A percentile compares a stretch with the other conserved stretches of the same genome.
Conservation (phyloP, 2,888 invertebrate species). For the Parapristionchus giblindavisi region DNA sequence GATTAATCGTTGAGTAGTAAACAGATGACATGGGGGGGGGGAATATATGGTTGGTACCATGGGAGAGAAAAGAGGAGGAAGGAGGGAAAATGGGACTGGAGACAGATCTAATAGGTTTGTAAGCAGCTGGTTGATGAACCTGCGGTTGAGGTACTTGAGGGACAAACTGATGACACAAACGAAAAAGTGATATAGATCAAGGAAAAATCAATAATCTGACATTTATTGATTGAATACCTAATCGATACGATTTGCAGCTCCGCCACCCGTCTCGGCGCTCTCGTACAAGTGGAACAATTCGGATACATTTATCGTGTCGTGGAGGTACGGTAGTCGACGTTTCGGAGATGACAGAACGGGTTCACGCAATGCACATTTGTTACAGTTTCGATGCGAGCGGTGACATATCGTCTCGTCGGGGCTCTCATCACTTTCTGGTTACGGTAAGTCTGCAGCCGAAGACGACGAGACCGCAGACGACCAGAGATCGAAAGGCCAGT, state of each 20-base stretch:
- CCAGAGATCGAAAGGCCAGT: not conserved
- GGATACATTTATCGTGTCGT: slow-evolving; percentile 7
- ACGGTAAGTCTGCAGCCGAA: slow-evolving; percentile 25
- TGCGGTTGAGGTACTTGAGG: slow-evolving; percentile 24
- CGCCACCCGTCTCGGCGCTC: slow-evolving; percentile 26
- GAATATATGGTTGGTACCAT: no score
- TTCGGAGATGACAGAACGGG: not conserved
- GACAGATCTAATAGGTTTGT: no score
- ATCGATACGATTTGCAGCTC: slow-evolving; percentile 3
- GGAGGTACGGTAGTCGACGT: slow-evolving; percentile 13
- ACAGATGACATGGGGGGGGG: no score
- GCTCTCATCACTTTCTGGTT: slow-evolving; percentile 26
- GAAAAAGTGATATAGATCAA: not conserved
- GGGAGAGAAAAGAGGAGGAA: slow-evolving; percentile 2
- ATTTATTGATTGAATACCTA: not conserved
- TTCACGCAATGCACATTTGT: not conserved
- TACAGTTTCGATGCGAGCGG: slow-evolving; percentile 25
- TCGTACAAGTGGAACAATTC: slow-evolving; percentile 31
- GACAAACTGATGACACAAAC: not conserved
- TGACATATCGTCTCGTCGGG: not conserved
- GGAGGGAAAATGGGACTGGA: no score
- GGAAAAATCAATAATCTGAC: not conserved
- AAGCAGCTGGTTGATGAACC: slow-evolving; percentile 28
- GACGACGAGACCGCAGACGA: slow-evolving; percentile 14
- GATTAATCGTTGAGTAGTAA: no score